These are phyloP conservation scores for Ophion ellenae DNA, from an alignment of 2,888 invertebrate species.

Conservation along the genomic window DNA sequence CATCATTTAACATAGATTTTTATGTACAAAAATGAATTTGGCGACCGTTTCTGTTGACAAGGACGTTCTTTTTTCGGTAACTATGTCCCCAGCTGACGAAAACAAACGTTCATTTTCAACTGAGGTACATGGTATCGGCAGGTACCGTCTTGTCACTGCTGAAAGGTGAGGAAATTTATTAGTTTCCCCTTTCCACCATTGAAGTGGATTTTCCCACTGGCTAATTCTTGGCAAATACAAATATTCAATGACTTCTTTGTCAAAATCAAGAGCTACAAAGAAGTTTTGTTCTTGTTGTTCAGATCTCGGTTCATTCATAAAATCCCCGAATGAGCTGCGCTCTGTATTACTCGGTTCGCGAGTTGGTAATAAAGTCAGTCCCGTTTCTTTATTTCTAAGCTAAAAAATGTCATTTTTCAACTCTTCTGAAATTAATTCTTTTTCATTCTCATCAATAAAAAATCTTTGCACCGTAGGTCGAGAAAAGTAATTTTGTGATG, in stretches of 20 bases:
- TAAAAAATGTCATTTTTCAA: no score
- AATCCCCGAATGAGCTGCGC: background rate
- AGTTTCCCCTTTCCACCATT: slow-evolving; percentile 20
- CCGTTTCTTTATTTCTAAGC: no score
- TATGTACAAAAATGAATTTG: no score
- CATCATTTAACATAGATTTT: background rate
- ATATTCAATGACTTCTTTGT: slow-evolving; percentile 23
- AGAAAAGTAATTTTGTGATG: no score
- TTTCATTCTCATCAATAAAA: no score
- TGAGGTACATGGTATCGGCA: slow-evolving; percentile 5
- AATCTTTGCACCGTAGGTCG: no score
- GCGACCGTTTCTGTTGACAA: no score
- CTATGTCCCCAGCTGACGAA: no score
- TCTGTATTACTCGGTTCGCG: background rate
- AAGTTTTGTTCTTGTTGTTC: slow-evolving; percentile 23
- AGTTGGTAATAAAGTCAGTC: no score
- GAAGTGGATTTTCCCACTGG: slow-evolving; percentile 22
- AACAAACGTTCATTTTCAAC: background rate
- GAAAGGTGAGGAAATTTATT: slow-evolving; percentile 1
- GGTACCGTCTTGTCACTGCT: slow-evolving; percentile 1
- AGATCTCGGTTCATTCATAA: background rate
- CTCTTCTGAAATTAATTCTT: no score
- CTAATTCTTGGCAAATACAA: slow-evolving; percentile 16
- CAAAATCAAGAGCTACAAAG: slow-evolving; percentile 8
- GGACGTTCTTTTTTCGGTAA: no score